Conservation (phyloP, 2,888 invertebrate genomes). For the Orthosia incerta region DNA sequence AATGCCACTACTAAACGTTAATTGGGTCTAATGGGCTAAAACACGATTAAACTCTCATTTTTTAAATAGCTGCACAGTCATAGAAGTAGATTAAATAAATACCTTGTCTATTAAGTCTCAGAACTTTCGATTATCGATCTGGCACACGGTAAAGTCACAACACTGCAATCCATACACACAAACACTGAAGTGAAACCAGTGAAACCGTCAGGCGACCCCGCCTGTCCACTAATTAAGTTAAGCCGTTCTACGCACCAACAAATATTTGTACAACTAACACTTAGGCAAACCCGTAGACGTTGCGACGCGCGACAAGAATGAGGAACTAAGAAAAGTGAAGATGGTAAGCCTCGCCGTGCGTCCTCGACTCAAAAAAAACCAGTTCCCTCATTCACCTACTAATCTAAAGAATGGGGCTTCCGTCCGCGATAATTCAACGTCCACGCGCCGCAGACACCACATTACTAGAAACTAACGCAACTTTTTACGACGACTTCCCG, state of each 20-base stretch:
- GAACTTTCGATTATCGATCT: slow-evolving; percentile 62
- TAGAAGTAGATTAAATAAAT: slow-evolving; percentile 34
- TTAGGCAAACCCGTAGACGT: slow-evolving; percentile 66
- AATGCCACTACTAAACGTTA: slow-evolving; percentile 46
- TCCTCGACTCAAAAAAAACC: slow-evolving; percentile 82
- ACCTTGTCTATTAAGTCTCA: slow-evolving; percentile 49
- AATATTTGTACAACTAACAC: slow-evolving; percentile 67
- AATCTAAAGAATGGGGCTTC: slow-evolving; percentile 82
- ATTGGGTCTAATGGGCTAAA: slow-evolving; percentile 60
- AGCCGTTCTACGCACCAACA: slow-evolving; percentile 68
- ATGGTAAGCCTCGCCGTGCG: slow-evolving; percentile 74
- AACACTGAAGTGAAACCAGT: slow-evolving; percentile 65
- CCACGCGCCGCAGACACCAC: slow-evolving; percentile 62
- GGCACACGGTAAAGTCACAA: slow-evolving; percentile 66
- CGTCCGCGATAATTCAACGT: slow-evolving; percentile 72
- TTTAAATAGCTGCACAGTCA: slow-evolving; percentile 28
- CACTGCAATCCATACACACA: slow-evolving; percentile 80
- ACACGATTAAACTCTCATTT: slow-evolving; percentile 53
- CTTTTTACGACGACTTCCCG: slow-evolving; percentile 56
- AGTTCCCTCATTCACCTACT: slow-evolving; percentile 85
- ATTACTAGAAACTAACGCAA: slow-evolving; percentile 44
- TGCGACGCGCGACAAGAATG: slow-evolving; percentile 73
- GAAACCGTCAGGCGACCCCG: slow-evolving; percentile 59
- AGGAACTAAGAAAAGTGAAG: slow-evolving; percentile 80
- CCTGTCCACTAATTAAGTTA: slow-evolving; percentile 81